Conservation (phyloP, 2,797 vertebrate genomes). For the Alauda arvensis region DNA sequence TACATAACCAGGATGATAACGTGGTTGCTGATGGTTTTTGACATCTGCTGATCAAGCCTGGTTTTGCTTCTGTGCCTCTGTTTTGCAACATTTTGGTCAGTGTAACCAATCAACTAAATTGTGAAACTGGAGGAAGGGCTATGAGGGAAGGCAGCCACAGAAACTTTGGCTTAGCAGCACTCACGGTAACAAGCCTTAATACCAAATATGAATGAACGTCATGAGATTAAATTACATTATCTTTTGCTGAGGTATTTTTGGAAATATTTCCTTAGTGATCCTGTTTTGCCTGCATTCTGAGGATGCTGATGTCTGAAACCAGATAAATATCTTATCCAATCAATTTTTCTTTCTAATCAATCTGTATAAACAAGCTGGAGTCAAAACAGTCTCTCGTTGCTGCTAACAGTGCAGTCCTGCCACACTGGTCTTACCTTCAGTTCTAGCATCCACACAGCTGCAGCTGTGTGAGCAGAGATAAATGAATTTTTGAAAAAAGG, state of each 20-base stretch:
- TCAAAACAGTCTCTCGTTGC: not conserved
- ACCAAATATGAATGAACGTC: not conserved
- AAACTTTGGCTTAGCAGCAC: not conserved
- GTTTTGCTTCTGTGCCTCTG: not conserved
- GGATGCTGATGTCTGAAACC: not conserved
- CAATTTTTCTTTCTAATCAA: not conserved
- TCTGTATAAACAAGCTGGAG: not conserved
- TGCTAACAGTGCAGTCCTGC: not conserved
- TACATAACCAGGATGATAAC: not conserved
- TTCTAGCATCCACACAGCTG: not conserved
- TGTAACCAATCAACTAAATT: not conserved
- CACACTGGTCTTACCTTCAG: not conserved
- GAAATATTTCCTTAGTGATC: not conserved
- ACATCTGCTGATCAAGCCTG: not conserved
- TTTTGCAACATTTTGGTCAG: not conserved
- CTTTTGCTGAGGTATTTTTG: not conserved
- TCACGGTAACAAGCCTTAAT: not conserved
- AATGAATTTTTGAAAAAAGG: not conserved
- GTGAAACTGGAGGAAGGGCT: not conserved
- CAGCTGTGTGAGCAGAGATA: not conserved
- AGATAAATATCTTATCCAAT: not conserved
- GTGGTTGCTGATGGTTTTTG: not conserved
- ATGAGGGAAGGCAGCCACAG: not conserved
- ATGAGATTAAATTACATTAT: not conserved
- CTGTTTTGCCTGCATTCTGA: not conserved